Conservation (phyloP, 1,140 invertebrate genomes). For the Nasonia giraulti region DNA sequence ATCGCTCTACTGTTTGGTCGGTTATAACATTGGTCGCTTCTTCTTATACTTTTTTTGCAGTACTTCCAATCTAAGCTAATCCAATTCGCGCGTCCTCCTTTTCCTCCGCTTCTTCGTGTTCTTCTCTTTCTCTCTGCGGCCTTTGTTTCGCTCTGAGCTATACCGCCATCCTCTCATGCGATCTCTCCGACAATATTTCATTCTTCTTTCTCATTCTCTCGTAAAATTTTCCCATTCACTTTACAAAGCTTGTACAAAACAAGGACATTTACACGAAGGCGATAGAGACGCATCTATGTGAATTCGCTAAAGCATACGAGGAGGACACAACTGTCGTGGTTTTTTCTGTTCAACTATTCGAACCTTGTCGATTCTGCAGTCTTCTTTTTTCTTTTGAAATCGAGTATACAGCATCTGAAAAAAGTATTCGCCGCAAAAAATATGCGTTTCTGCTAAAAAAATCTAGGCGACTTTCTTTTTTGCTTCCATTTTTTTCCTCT, state of each 20-base stretch:
- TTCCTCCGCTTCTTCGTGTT: neutral
- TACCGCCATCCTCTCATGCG: neutral
- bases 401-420: neutral
- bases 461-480: neutral
- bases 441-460: neutral
- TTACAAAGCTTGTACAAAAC: neutral
- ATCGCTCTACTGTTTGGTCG: slow-evolving; percentile 13
- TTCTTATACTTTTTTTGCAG: neutral
- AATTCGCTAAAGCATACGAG: neutral
- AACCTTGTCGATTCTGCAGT: neutral
- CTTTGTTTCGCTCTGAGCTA: too few species aligned
- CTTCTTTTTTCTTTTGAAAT: neutral
- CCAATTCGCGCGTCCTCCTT: neutral
- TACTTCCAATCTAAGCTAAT: slow-evolving; percentile 20
- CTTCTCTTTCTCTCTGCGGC: neutral
- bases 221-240: neutral
- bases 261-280: neutral
- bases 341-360: neutral
- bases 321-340: neutral
- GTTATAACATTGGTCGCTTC: slow-evolving; percentile 5
- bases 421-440: neutral
- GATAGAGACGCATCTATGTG: neutral
- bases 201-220: neutral
- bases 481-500: neutral
- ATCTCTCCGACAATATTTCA: slow-evolving; percentile 2